These are phyloP conservation scores for Perca schrenkii DNA, from an alignment of 2,113 vertebrate genomes.

Conservation along the genomic window DNA sequence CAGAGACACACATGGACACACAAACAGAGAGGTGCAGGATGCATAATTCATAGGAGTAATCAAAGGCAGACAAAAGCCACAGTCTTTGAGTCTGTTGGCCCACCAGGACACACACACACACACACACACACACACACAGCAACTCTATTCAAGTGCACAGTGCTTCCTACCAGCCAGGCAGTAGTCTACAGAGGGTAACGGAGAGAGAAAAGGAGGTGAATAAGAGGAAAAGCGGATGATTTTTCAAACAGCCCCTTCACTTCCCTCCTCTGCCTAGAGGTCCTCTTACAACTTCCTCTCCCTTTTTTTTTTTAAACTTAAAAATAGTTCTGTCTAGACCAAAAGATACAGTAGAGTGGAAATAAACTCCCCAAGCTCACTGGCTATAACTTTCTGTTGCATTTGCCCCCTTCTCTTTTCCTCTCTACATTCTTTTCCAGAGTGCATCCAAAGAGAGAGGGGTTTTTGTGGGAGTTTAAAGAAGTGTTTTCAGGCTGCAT, in stretches of 20 bases:
- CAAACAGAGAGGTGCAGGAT: slow-evolving; percentile 65
- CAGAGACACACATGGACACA: slow-evolving; percentile 46
- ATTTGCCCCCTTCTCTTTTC: slow-evolving; percentile 26
- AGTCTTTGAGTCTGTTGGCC: slow-evolving; percentile 60
- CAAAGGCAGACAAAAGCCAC: slow-evolving; percentile 73
- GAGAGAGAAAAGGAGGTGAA: slow-evolving; percentile 43
- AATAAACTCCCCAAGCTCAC: slow-evolving; percentile 47
- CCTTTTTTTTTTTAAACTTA: slow-evolving; percentile 18
- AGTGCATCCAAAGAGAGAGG: slow-evolving; percentile 5
- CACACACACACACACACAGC: slow-evolving; percentile 26
- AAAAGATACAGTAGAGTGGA: slow-evolving; percentile 33
- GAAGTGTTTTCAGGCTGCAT: slow-evolving; percentile 10
- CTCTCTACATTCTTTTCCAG: slow-evolving; percentile 36
- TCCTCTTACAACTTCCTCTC: slow-evolving; percentile 56
- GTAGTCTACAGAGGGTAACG: slow-evolving; percentile 33
- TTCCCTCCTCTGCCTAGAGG: slow-evolving; percentile 60
- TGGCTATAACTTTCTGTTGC: slow-evolving; percentile 42
- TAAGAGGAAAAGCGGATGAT: slow-evolving; percentile 48
- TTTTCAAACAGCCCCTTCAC: slow-evolving; percentile 59
- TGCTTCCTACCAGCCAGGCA: slow-evolving; percentile 41
- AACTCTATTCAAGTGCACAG: slow-evolving; percentile 39
- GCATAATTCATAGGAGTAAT: slow-evolving; percentile 76
- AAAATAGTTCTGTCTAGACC: slow-evolving; percentile 44
- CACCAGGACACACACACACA: slow-evolving; percentile 44
- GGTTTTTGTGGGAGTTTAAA: slow-evolving; percentile 25